phyloP scores from a whole-genome alignment of 2,797 vertebrate genomes.

The Galago senegalensis region DNA sequence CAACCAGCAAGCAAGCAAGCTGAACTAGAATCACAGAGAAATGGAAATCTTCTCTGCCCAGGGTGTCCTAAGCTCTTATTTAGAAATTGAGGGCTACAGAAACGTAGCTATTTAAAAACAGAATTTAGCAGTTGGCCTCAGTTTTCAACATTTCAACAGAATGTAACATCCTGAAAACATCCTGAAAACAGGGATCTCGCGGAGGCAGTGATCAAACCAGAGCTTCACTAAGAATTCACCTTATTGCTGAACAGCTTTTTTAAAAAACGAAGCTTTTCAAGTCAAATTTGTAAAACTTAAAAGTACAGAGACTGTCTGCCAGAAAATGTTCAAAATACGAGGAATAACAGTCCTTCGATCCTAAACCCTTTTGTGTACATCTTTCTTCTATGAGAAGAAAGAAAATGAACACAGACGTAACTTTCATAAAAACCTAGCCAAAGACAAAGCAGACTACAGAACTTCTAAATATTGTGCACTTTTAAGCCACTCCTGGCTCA shows the following conservation, averaged over 20 bases:
- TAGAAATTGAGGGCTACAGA: slow-evolving; percentile 37
- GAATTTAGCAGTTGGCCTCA: slow-evolving; percentile 46
- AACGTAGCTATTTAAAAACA: slow-evolving; percentile 65
- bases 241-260: slow-evolving; percentile 38
- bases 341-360: background rate
- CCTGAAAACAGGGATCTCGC: background rate
- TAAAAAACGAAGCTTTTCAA: slow-evolving; percentile 50
- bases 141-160: slow-evolving; percentile 48
- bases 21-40: slow-evolving; percentile 35
- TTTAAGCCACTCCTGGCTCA: slow-evolving; percentile 7
- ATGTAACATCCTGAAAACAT: slow-evolving; percentile 10
- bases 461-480: background rate
- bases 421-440: slow-evolving; percentile 32
- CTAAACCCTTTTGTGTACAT: background rate
- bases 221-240: background rate
- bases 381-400: slow-evolving; percentile 13
- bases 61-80: background rate
- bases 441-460: background rate
- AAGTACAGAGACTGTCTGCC: slow-evolving; percentile 2
- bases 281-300: slow-evolving; percentile 36
- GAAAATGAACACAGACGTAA: slow-evolving; percentile 26
- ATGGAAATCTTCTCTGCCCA: slow-evolving; percentile 40
- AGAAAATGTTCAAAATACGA: slow-evolving; percentile 41
- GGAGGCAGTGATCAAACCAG: background rate
- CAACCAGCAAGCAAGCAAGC: background rate